These are phyloP conservation scores for Poecilobothrus nobilitatus DNA, from an alignment of 2,888 invertebrate species.

Conservation along the genomic window DNA sequence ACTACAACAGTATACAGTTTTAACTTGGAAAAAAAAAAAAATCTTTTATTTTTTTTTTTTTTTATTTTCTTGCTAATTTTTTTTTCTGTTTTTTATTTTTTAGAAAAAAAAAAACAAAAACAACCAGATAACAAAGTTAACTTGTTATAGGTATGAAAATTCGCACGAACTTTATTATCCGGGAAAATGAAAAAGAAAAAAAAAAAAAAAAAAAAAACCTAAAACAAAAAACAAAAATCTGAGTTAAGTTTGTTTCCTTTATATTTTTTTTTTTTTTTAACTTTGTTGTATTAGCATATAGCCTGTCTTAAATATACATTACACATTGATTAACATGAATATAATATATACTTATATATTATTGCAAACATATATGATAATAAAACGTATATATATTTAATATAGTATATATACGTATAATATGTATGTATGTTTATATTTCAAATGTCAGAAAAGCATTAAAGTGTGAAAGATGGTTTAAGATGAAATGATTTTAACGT, in stretches of 20 bases:
- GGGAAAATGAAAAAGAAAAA: neutral
- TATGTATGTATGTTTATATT: neutral
- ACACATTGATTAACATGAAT: too few species aligned
- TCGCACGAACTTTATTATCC: slow-evolving; percentile 1
- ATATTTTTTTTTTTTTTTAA: too few species aligned
- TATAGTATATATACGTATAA: too few species aligned
- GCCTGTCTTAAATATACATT: too few species aligned
- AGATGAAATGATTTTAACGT: neutral
- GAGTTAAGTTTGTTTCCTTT: too few species aligned
- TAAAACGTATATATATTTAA: too few species aligned
- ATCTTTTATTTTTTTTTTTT: neutral
- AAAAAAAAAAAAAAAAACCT: neutral
- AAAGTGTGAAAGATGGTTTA: neutral
- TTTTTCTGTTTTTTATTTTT: too few species aligned
- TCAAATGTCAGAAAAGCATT: neutral
- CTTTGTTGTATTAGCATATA: too few species aligned
- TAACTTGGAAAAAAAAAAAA: neutral
- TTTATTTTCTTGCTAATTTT: too few species aligned
- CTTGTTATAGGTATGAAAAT: neutral
- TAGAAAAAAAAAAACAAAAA: neutral
- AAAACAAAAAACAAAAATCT: neutral
- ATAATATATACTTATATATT: too few species aligned
- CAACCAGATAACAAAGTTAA: neutral
- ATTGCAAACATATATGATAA: too few species aligned
- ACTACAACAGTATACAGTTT: too few species aligned